These are phyloP conservation scores for Tragelaphus buxtoni DNA, from an alignment of 2,113 vertebrate species.

Conservation along the genomic window DNA sequence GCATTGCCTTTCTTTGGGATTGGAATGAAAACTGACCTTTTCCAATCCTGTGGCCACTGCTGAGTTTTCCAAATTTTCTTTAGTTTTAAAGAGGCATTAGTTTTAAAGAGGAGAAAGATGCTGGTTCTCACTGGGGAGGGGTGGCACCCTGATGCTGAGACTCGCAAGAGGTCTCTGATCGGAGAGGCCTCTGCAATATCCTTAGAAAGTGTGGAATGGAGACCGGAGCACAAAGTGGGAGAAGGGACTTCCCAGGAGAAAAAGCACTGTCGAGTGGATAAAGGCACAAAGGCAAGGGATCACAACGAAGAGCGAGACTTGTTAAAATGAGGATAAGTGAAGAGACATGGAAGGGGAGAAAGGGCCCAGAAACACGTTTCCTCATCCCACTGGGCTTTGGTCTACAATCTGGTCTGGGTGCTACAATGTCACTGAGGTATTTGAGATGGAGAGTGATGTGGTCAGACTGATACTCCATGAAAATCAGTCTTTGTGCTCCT, in stretches of 20 bases:
- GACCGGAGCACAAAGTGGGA: rapidly evolving
- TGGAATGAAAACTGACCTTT: too few species aligned
- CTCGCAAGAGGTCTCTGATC: rapidly evolving
- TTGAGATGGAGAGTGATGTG: too few species aligned
- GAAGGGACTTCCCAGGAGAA: not conserved
- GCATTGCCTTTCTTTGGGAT: too few species aligned
- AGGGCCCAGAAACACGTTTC: rapidly evolving
- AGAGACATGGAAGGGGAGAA: not conserved
- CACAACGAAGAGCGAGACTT: rapidly evolving
- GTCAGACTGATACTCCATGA: not conserved
- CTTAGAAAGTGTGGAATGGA: not conserved
- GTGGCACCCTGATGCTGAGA: not conserved
- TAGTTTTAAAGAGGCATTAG: not conserved
- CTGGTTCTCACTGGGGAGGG: rapidly evolving
- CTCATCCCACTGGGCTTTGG: not conserved
- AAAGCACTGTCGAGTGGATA: rapidly evolving
- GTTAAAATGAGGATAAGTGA: not conserved
- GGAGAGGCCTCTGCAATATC: rapidly evolving
- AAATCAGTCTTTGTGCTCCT: not conserved
- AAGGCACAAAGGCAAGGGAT: not conserved
- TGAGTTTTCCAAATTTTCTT: too few species aligned
- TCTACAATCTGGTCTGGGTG: too few species aligned
- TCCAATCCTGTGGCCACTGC: too few species aligned
- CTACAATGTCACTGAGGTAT: rapidly evolving
- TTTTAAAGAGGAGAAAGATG: not conserved